Percentiles rank a stretch among this genome's conserved stretches.
phyloP scores from a whole-genome alignment of 2,888 invertebrate genomes.

The Cosmopolites sordidus region DNA sequence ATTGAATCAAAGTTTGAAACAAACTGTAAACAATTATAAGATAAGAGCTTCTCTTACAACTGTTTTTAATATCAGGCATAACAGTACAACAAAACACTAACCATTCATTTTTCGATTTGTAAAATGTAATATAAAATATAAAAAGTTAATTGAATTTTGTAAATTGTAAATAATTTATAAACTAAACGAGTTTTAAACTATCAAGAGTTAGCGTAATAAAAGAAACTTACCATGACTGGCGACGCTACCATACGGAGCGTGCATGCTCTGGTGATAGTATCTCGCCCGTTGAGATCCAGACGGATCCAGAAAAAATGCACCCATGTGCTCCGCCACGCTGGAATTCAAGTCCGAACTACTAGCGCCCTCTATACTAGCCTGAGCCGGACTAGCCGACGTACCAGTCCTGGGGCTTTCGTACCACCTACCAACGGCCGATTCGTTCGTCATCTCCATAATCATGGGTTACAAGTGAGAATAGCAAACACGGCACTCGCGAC shows the following conservation, averaged over 20 bases:
- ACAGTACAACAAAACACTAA: too few relatives aligned
- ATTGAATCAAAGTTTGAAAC: too few relatives aligned
- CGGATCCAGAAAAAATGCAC: constrained; percentile 49
- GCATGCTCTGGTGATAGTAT: constrained; percentile 52
- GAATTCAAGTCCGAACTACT: constrained; percentile 44
- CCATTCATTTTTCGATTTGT: too few relatives aligned
- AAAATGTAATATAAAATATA: too few relatives aligned
- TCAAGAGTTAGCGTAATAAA: too few relatives aligned
- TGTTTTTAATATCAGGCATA: too few relatives aligned
- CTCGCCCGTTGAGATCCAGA: constrained; percentile 47
- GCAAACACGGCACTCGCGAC: constrained; percentile 38
- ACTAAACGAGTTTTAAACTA: too few relatives aligned
- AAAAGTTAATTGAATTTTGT: too few relatives aligned
- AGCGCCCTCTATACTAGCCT: constrained; percentile 39
- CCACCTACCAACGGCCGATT: constrained; percentile 49
- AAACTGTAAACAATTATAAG: too few relatives aligned
- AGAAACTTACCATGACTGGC: constrained; percentile 49
- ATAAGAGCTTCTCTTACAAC: too few relatives aligned
- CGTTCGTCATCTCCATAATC: constrained; percentile 52
- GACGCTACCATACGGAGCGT: constrained; percentile 48
- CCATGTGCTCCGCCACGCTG: constrained; percentile 50
- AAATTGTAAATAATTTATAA: too few relatives aligned
- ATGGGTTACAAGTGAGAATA: constrained; percentile 37
- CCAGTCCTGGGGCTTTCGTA: constrained; percentile 50
- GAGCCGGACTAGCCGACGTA: constrained; percentile 46